Percentiles rank a stretch among this genome's conserved stretches.
These are phyloP conservation scores for Cettia cetti DNA, from an alignment of 2,113 vertebrate species.

Conservation along the genomic window DNA sequence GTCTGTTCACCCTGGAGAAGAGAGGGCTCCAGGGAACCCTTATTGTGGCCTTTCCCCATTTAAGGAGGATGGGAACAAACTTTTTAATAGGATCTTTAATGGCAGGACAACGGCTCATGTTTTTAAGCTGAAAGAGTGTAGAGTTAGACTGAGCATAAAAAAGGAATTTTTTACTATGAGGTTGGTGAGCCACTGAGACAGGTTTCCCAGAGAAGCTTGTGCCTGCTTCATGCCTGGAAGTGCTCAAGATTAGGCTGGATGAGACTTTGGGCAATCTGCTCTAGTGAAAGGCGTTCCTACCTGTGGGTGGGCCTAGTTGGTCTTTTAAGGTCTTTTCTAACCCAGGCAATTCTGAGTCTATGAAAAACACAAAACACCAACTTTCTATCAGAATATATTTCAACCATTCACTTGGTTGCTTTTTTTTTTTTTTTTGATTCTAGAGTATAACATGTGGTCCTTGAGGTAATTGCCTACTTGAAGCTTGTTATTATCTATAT, in stretches of 20 bases:
- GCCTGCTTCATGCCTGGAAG: not conserved
- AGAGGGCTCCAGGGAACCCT: not conserved
- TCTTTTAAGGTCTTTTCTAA: not conserved
- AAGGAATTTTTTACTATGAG: not conserved
- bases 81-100: accelerated
- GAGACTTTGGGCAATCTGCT: not conserved
- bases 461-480: not conserved
- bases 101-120: accelerated
- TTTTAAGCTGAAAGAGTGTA: not conserved
- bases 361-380: accelerated
- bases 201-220: not conserved
- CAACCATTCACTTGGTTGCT: not conserved
- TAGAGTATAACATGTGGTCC: not conserved
- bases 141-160: not conserved
- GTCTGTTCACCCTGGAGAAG: not conserved
- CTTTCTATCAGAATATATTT: not conserved
- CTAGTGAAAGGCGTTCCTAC: not conserved
- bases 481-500: not conserved
- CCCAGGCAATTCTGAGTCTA: not conserved
- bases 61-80: not conserved
- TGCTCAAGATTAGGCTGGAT: not conserved
- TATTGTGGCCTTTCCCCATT: not conserved
- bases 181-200: not conserved
- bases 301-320: accelerated
- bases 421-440: not conserved